Conservation (phyloP, 2,888 invertebrate genomes). For the Eupithecia exiguata region DNA sequence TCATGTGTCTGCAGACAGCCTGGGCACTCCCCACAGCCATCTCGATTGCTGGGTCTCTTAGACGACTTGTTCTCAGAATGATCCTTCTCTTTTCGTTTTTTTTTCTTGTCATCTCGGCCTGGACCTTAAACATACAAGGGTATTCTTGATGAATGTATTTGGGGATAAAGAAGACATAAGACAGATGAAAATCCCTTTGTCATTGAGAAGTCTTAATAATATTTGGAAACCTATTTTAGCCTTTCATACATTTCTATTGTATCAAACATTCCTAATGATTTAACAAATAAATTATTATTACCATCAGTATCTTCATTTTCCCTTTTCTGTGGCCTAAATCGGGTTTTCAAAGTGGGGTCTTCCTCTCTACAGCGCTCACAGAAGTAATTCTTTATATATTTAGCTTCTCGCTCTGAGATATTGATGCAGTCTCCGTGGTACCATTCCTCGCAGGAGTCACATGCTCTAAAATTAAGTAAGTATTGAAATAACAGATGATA, state of each 20-base stretch:
- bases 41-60: conserved; percentile 67
- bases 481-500: neutral
- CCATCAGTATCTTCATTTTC: conserved; percentile 65
- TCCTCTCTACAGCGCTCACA: conserved; percentile 93
- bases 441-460: conserved; percentile 99
- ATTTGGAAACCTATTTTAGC: neutral
- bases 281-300: neutral
- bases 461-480: conserved; percentile 87
- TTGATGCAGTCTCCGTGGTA: conserved; percentile 99
- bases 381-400: conserved; percentile 96
- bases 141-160: neutral
- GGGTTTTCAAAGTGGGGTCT: conserved; percentile 89
- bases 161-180: neutral
- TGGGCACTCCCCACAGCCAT: conserved; percentile 78
- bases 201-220: neutral
- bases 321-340: conserved; percentile 79
- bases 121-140: neutral
- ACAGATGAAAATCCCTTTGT: neutral
- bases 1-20: conserved; percentile 75
- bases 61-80: conserved; percentile 78
- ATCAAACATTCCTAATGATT: neutral
- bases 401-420: conserved; percentile 96
- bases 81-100: conserved; percentile 79
- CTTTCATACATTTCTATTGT: neutral
- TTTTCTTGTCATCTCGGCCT: conserved; percentile 73